Evolutionary conservation across 2,888 invertebrate genomes (phyloP).

Genomic region (Acrocera orbiculus): DNA sequence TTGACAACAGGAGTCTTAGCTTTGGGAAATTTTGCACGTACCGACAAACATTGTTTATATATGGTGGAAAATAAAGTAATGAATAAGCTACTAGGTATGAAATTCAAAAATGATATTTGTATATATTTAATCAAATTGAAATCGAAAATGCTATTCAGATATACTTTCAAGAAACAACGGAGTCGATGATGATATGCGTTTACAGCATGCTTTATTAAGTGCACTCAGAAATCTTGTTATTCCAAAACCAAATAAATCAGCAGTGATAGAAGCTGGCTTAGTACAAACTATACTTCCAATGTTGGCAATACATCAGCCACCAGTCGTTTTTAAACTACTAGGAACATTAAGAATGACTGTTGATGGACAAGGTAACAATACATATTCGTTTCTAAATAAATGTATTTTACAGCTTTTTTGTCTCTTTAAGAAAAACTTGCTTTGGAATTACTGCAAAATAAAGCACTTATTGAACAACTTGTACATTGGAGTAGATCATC

Average conservation of each 20-base stretch:
- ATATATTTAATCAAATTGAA: too few relatives aligned
- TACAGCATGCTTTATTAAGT: constrained; percentile 37
- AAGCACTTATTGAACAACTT: constrained; percentile 44
- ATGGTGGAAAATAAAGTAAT: constrained; percentile 67
- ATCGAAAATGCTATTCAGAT: constrained; percentile 14
- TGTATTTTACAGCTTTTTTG: too few relatives aligned
- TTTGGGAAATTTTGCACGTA: constrained; percentile 77
- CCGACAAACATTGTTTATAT: constrained; percentile 64
- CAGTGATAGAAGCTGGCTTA: constrained; percentile 53
- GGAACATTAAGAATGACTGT: constrained; percentile 75
- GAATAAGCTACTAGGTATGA: constrained; percentile 45
- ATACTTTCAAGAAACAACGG: constrained; percentile 38
- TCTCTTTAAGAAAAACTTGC: constrained; percentile 63
- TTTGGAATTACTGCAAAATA: constrained; percentile 41
- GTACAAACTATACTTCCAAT: constrained; percentile 55
- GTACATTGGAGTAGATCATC: constrained; percentile 61
- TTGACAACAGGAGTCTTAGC: constrained; percentile 70
- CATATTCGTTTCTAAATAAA: constrained; percentile 1
- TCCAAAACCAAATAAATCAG: constrained; percentile 54
- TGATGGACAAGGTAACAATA: constrained; percentile 55
- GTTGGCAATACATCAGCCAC: constrained; percentile 48
- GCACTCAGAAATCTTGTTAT: constrained; percentile 63
- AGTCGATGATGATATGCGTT: constrained; percentile 40
- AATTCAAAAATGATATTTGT: too few relatives aligned
- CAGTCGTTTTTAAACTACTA: constrained; percentile 71